Evolutionary conservation across 2,113 vertebrate genomes (phyloP), one percentile per base, ranked within the genome.

Genomic region (Notiomystis cincta): DNA sequence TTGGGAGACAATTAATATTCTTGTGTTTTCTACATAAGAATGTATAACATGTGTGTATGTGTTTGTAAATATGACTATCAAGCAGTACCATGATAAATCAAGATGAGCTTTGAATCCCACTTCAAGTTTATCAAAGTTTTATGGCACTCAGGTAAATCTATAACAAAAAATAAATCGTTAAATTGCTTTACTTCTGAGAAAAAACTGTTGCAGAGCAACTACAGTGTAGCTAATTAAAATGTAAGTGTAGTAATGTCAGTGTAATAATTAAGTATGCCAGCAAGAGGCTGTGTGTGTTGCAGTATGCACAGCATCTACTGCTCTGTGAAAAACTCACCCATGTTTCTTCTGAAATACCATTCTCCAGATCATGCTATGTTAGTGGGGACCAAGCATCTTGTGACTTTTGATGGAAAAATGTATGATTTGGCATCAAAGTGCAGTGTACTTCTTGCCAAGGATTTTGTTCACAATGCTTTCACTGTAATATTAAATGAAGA

Each of bases 331-430:
- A 86, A 80, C 21, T 85, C n/a, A 72, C 23, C 62, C 33, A 58
- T 69, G 24, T 54, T 61, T 75, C 57, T 89, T 64, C 82, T 91
- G 38, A 54, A 20, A 61, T 77, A n/a, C 23, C 30, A 3, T 70
- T 67, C 58, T 22, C 72, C 76, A 99, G 99, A 99, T 94, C 98
- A 98, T 50, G 98, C 98, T 11, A 42, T 99, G 86, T 67, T 99
- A 95, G 98, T 98, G 7, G 97, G 98, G 5, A 96, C 97, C 91
- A 98, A 98, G 95, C 98, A 98, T 40, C 38, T 98, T 28, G 97
- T 98, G 92, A 98, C 99, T 3, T 99, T 99, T 51, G 98, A 99
- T 15, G 98, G 98, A 13, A 97, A 76, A 72, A 93, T 98, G 45
- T 98, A 98, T 40, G 97, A 98, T 87, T 95, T 98, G 15, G 95